Percentiles rank a stretch among this genome's conserved stretches.
Evolutionary conservation across 2,888 invertebrate genomes (phyloP).

Genomic region (Carterocephalus palaemon): DNA sequence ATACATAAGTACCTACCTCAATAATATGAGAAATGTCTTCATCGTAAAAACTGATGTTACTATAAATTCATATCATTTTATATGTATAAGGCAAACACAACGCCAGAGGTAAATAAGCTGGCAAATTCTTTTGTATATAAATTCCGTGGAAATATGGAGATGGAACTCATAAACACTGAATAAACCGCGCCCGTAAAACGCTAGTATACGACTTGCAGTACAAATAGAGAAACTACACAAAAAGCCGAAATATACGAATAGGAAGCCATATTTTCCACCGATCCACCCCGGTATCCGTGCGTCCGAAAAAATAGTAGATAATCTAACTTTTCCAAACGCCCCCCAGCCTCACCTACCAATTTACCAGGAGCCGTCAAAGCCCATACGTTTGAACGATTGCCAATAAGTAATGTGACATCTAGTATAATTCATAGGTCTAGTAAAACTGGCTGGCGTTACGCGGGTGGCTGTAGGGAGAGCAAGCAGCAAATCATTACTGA

Average conservation of each 20-base stretch:
- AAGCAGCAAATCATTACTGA: slow-evolving; percentile 78
- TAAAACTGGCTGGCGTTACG: slow-evolving; percentile 42
- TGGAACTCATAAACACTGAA: slow-evolving; percentile 32
- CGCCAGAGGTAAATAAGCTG: slow-evolving; percentile 23
- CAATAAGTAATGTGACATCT: slow-evolving; percentile 19
- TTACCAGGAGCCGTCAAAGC: slow-evolving; percentile 34
- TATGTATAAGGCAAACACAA: slow-evolving; percentile 7
- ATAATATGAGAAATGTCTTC: background rate
- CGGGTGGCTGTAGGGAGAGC: slow-evolving; percentile 68
- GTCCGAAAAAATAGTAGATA: slow-evolving; percentile 77
- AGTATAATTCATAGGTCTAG: slow-evolving; percentile 33
- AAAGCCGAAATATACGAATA: slow-evolving; percentile 61
- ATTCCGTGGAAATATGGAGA: slow-evolving; percentile 24
- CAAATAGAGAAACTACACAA: slow-evolving; percentile 53
- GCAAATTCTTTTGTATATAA: slow-evolving; percentile 26
- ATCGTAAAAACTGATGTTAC: slow-evolving; percentile 6
- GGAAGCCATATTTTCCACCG: slow-evolving; percentile 76
- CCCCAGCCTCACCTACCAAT: slow-evolving; percentile 53
- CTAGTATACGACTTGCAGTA: slow-evolving; percentile 32
- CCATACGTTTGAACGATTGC: slow-evolving; percentile 19
- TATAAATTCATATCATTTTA: slow-evolving; percentile 20
- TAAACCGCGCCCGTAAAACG: slow-evolving; percentile 36
- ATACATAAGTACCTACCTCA: no score
- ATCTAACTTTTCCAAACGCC: slow-evolving; percentile 75
- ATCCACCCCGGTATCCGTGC: slow-evolving; percentile 67